Conservation (phyloP, 2,797 vertebrate species). For the Aotus griseimembra region DNA sequence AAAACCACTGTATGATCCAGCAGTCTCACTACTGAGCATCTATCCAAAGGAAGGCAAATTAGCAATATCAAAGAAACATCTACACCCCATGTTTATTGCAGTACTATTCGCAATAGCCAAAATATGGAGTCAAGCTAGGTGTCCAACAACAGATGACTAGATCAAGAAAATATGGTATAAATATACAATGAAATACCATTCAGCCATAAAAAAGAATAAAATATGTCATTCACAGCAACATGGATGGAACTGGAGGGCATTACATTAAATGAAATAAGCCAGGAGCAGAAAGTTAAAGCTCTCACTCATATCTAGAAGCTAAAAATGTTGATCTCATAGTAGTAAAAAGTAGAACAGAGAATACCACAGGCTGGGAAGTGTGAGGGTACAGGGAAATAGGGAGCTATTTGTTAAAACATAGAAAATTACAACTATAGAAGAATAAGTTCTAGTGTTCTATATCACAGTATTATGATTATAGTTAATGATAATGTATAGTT, state of each 20-base stretch:
- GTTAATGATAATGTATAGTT: neutral
- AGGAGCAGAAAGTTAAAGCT: neutral
- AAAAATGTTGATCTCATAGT: neutral
- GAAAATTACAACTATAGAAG: neutral
- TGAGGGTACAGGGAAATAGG: neutral
- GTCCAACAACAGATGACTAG: neutral
- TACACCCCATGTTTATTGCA: neutral
- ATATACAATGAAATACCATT: neutral
- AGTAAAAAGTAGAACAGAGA: neutral
- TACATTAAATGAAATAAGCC: neutral
- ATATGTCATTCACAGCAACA: neutral
- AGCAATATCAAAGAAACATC: neutral
- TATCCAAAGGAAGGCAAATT: neutral
- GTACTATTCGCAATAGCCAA: neutral
- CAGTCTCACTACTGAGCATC: neutral
- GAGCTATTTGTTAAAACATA: neutral
- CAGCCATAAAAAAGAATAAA: neutral
- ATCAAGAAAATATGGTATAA: neutral
- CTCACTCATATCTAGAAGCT: neutral
- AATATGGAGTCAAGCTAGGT: neutral
- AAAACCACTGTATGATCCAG: neutral
- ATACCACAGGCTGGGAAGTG: neutral
- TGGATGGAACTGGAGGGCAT: neutral
- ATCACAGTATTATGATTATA: neutral
- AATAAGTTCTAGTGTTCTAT: neutral